Evolutionary conservation across 2,113 vertebrate genomes (phyloP).

Genomic region (Notechis scutatus): DNA sequence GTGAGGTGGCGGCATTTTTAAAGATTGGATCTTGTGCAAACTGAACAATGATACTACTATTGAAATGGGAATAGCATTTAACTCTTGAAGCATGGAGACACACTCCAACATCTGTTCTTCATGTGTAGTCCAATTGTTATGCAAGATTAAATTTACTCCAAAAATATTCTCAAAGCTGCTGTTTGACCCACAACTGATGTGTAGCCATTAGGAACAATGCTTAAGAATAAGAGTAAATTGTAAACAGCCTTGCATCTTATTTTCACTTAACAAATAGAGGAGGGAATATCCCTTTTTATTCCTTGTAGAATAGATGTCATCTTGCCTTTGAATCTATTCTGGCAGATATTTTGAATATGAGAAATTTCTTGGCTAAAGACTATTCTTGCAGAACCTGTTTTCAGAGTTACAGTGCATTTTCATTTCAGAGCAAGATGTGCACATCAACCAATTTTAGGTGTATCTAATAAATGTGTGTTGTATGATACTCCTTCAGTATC

Average conservation of each 20-base stretch:
- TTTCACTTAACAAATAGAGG: background rate
- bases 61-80: background rate
- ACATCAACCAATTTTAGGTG: background rate
- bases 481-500: background rate
- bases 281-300: background rate
- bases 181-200: background rate
- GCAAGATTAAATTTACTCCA: background rate
- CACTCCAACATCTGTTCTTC: background rate
- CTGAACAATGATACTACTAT: background rate
- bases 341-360: slow-evolving; percentile 12
- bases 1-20: background rate
- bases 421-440: background rate
- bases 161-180: background rate
- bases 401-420: background rate
- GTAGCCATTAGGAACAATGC: background rate
- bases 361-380: background rate
- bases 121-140: background rate
- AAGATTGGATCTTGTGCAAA: background rate
- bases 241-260: background rate
- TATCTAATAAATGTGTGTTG: background rate
- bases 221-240: background rate
- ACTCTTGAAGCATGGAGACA: background rate
- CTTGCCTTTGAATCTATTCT: accelerated
- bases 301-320: accelerated
- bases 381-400: background rate